Conservation (phyloP, 1,140 invertebrate genomes). For the Stenopsyche tienmushanensis region DNA sequence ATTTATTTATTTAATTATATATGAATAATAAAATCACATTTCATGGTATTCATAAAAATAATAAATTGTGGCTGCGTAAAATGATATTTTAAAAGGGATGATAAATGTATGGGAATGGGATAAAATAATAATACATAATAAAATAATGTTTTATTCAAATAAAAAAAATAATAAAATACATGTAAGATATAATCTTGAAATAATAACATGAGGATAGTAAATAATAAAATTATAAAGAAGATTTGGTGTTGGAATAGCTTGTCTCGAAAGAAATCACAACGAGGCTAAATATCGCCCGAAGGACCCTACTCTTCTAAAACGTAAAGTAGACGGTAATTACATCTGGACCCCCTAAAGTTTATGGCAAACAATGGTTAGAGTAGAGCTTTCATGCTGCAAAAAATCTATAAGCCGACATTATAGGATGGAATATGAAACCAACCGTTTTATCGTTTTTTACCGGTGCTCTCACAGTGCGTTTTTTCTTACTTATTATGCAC, state of each 20-base stretch:
- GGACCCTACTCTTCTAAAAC: no score
- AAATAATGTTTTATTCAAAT: constrained; percentile 14
- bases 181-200: constrained; percentile 3
- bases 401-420: no score
- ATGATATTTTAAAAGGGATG: not conserved
- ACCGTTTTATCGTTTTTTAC: not conserved
- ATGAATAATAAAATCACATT: not conserved
- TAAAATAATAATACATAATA: constrained; percentile 9
- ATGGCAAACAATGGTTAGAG: no score
- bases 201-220: not conserved
- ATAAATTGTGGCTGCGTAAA: not conserved
- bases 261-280: not conserved
- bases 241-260: not conserved
- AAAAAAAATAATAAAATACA: constrained; percentile 10
- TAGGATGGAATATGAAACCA: no score
- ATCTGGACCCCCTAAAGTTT: no score
- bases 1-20: not conserved
- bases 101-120: not conserved
- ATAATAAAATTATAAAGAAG: not conserved
- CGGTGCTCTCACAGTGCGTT: not conserved
- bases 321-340: no score
- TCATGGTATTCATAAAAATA: not conserved
- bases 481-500: not conserved
- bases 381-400: no score
- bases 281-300: not conserved